Evolutionary conservation across 1,140 invertebrate species (phyloP), one percentile per base, ranked within the genome.

Genomic region (Lutraria rhynchaena): DNA sequence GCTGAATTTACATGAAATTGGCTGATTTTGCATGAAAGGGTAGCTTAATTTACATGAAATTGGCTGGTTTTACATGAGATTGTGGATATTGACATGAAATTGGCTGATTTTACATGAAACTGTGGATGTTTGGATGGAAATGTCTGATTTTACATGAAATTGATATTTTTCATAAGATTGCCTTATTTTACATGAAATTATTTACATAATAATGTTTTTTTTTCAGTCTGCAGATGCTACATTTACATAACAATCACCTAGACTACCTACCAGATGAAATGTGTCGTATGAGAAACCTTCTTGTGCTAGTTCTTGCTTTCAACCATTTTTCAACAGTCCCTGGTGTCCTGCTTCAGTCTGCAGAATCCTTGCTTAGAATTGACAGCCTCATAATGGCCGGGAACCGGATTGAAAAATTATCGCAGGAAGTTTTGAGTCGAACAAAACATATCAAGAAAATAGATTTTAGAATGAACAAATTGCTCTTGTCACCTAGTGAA

Each of bases 321-420:
- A 93, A 93, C 86, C 83, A 87, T 61, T 93, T 92, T 75, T 78
- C 87, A 13, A 80, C 85, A 19, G 81, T 93, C 5, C 92, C 92
- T 11, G 61, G 63, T 3, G 87, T 91, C 13, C 81, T 91, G 2
- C 83, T 88, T 24, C 86, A 89, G 46, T 78, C 84, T 4, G 84
- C 87, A 19, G 82, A 87, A 74, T 71, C 87, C 35, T 44, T 51
- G 31, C 85, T 82, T 0, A 74, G 88, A 83, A 77, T 92, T 15
- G 91, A 92, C 78, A 92, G 88, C 82, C 82, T 93, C 49, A 91
- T 92, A 57, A 91, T 93, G 91, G 90, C 92, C 1, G 92, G 92
- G 29, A 93, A 93, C 77, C 85, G 86, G 19, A 88, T 93, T 29
- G 86, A 88, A 27, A 83, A 83, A 74, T 78, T 91, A n/a, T 85